Evolutionary conservation across 2,797 vertebrate genomes (phyloP), one percentile per base, ranked within the genome.

Genomic region (Channallabes apus): DNA sequence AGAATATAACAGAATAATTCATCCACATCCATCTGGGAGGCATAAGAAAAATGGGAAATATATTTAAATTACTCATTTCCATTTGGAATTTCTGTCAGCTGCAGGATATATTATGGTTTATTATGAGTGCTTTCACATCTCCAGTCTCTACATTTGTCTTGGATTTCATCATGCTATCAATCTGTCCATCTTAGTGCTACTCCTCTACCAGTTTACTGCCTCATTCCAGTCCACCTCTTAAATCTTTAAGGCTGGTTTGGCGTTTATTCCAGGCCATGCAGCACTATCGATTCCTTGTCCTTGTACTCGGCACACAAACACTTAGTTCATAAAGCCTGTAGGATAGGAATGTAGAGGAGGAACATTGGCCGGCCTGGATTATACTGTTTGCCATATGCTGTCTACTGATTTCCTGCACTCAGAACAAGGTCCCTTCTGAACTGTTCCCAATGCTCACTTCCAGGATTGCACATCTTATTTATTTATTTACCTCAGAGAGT

Each of bases 251-350:
- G 65, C 68, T 67, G 85, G 79, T 83, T 80, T 75, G 76, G 83
- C 72, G 51, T 90, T 87, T 88, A 88, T 86, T 86, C 82, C 86
- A 64, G 54, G 69, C 56, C 29, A 27, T 76, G 27, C 41, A 22
- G 77, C 71, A 24, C 77, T 88, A 90, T 90, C 14, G 88, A 90
- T 90, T 87, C 61, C 85, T 68, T 27, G 77, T 86, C 88, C 86
- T 90, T 88, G 88, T 87, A 86, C 83, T 82, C 41, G 65, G 62
- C 84, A 61, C 82, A 71, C 68, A 85, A 58, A 79, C 77, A 4
- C 46, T 83, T 77, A 82, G 71, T 87, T 82, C 61, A 85, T 87
- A 89, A 90, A 86, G 80, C 78, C 62, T 1, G 82, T 58, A 65
- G 80, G 86, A 87, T 86, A 78, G 87, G 81, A 88, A 67, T 86